Evolutionary conservation across 2,888 invertebrate genomes (phyloP).

Genomic region (Sinotaia quadrata): DNA sequence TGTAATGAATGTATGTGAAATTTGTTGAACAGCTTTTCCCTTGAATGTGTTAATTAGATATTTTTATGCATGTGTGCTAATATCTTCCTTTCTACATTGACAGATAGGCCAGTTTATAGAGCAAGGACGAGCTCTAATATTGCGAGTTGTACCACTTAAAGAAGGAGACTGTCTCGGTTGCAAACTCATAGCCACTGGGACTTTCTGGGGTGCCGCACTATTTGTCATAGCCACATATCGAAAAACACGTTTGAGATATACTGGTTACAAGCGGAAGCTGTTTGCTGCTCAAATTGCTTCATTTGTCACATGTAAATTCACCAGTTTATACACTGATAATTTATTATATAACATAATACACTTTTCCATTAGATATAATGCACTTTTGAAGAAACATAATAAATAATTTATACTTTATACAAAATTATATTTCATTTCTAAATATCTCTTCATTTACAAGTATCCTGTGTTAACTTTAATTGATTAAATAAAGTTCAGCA

Average conservation of each 20-base stretch:
- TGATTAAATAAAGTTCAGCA: too few species aligned
- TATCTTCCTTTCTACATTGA: neutral
- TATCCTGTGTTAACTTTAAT: too few species aligned
- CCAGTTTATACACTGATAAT: too few species aligned
- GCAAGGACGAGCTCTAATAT: constrained; percentile 1
- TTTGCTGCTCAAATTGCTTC: neutral
- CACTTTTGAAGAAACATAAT: neutral
- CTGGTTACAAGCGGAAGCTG: constrained; percentile 15
- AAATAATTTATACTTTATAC: too few species aligned
- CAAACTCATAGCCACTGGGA: constrained; percentile 29
- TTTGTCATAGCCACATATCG: constrained; percentile 23
- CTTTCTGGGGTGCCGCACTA: constrained; percentile 10
- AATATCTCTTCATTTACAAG: too few species aligned
- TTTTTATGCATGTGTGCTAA: neutral
- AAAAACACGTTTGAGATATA: constrained; percentile 1
- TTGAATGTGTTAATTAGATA: neutral
- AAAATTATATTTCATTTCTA: too few species aligned
- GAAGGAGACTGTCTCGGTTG: constrained; percentile 36
- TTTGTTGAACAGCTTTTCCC: neutral
- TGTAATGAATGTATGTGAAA: too few species aligned
- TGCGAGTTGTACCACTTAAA: constrained; percentile 29
- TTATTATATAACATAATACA: too few species aligned
- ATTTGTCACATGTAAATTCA: constrained; percentile 21
- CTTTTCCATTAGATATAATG: too few species aligned
- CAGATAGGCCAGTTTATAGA: constrained; percentile 16